Evolutionary conservation across 2,797 vertebrate species (phyloP), one percentile per base, ranked within the genome.

Genomic region (Trichosurus vulpecula): DNA sequence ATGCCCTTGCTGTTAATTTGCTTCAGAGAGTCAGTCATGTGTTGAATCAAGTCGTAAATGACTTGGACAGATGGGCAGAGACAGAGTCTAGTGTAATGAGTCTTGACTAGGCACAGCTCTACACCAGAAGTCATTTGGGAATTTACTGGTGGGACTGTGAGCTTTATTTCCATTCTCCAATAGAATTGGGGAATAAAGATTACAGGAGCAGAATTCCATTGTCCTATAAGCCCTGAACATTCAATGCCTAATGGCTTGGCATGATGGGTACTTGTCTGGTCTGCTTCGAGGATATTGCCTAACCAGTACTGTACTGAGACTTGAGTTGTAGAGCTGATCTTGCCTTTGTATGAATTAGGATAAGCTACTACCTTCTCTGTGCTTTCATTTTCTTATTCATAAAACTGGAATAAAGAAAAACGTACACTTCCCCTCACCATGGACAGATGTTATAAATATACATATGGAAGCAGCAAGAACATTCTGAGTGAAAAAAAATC

Each of bases 31-130:
- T 41, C 95, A 92, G 91, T 93, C 90, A 95, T 81, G 27, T 41
- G 54, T 91, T 81, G 51, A 96, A 93, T 93, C 51, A 94, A 96
- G 96, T 90, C 57, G 53, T 93, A 74, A 93, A 87, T 51, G 74
- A 87, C 74, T 87, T 51, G 74, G 56, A 92, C 4, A 94, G 54
- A 57, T n/a, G 93, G 93, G 29, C 81, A 92, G 53, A 96, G 61
- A 95, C 96, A 94, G 57, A 54, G 41, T 92, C 47, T 56, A 90
- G 35, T 52, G 41, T 90, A 91, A 91, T 91, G 52, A 93, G 53
- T n/a, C 14, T 54, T 92, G 12, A 87, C 95, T 91, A 96, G 74
- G 87, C 96, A 9, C 93, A 93, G 93, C 16, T 54, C 57, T 74
- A 81, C 4, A 22, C 57, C 51, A 89, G 52, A 94, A 22, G 66